phyloP scores from a whole-genome alignment of 1,140 invertebrate genomes.

The Ceratina japonica region DNA sequence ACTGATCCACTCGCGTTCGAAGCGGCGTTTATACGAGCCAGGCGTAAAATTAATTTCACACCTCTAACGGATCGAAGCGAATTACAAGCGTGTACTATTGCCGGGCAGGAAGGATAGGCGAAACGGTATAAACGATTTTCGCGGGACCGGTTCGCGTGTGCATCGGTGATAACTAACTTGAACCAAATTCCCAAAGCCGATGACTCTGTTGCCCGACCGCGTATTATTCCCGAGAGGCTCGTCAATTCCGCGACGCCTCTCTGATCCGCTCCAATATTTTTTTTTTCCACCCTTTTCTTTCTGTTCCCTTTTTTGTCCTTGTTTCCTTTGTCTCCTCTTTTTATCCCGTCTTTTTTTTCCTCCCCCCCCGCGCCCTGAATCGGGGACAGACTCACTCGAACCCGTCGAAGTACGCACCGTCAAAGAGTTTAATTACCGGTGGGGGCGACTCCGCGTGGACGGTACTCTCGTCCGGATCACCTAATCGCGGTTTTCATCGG shows the following conservation, averaged over 20 bases:
- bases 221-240: constrained; percentile 6
- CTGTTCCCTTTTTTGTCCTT: not conserved
- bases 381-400: constrained; percentile 19
- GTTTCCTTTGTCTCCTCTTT: not conserved
- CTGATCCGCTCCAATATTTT: constrained; percentile 19
- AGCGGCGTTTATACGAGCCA: not conserved
- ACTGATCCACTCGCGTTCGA: too few species aligned
- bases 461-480: constrained; percentile 24
- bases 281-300: not conserved
- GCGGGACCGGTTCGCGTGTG: constrained; percentile 15
- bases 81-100: constrained; percentile 2
- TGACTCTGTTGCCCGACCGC: constrained; percentile 23
- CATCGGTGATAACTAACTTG: constrained; percentile 31
- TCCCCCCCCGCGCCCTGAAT: not conserved
- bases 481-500: constrained; percentile 42
- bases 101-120: not conserved
- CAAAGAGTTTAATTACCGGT: constrained; percentile 46
- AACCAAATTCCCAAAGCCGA: constrained; percentile 31
- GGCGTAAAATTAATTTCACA: not conserved
- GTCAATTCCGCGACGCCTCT: constrained; percentile 17
- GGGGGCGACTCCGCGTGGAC: constrained; percentile 30
- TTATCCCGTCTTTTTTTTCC: not conserved
- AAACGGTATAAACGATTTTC: constrained; percentile 14
- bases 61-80: constrained; percentile 17
- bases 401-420: constrained; percentile 25